Evolutionary conservation across 2,113 vertebrate species (phyloP), one percentile per base, ranked within the genome.

Genomic region (Octodon degus): DNA sequence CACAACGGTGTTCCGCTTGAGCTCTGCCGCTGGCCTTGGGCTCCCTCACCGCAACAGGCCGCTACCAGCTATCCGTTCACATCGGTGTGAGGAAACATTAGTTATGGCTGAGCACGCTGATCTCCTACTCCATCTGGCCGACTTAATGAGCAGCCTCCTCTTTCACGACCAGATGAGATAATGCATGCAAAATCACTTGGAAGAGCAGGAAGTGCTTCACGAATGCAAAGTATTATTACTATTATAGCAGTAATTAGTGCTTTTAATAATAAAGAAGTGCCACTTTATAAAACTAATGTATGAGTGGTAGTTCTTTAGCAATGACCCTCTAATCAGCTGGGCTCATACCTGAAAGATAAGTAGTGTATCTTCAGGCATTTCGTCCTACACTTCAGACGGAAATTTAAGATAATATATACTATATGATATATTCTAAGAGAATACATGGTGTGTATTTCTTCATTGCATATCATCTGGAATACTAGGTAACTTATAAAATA

Each of bases 211-310:
- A 82, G 67, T 58, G 82, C 72, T 90, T 95, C 74, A 93, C 40
- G 89, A 79, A 93, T 96, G 60, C 65, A 83, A 97, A 97, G 65
- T 92, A 96, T 89, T 97, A 96, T 88, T 96, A 93, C 88, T 94
- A 94, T 88, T 40, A 82, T 68, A 63, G 27, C 87, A 95, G 81
- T 90, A 97, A 95, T 97, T 96, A 97, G 70, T 85, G 74, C 60
- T 94, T 95, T 95, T 82, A 74, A n/a, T 79, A 90, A 93, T 85
- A 95, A 93, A 93, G 86, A 95, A 93, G 81, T 65, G 65, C 63
- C 81, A 93, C 85, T 96, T 88, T 47, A 83, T 25, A 58, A 93
- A 84, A 95, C 53, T 84, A 93, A 90, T 82, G n/a, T 43, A 50
- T 83, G 80, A 82, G 62, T 2, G 62, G 94, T 8, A 90, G 47